phyloP scores from a whole-genome alignment of 1,140 invertebrate genomes.

The Watersipora subatra region DNA sequence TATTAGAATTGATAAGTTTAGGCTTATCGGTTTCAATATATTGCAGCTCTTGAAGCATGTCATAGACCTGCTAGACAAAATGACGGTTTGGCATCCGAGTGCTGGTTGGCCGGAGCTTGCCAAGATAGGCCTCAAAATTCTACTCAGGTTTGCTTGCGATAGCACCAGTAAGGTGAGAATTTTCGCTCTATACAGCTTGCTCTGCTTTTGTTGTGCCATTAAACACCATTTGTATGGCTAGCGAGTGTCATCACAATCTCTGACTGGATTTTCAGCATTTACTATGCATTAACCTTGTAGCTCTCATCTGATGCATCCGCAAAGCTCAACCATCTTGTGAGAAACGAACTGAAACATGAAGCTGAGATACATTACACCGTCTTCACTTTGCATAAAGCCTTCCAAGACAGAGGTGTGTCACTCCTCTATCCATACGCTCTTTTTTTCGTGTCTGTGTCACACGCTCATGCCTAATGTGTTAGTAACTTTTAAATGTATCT shows the following conservation, averaged over 20 bases:
- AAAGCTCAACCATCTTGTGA: conserved; percentile 48
- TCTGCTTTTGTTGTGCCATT: neutral
- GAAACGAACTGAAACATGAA: conserved; percentile 13
- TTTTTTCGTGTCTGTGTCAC: too few relatives aligned
- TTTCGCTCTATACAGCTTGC: neutral
- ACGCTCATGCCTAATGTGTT: too few relatives aligned
- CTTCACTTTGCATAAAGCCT: neutral
- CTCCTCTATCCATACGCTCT: too few relatives aligned
- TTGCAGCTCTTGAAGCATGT: neutral
- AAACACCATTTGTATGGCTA: neutral
- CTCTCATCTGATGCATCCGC: too few relatives aligned
- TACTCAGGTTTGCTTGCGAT: conserved; percentile 47
- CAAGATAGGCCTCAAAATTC: conserved; percentile 43
- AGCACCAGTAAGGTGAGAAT: conserved; percentile 41
- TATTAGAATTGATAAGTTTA: neutral
- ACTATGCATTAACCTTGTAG: too few relatives aligned
- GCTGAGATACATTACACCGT: neutral
- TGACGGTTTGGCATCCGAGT: conserved; percentile 43
- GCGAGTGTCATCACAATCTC: too few relatives aligned
- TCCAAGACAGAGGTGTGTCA: too few relatives aligned
- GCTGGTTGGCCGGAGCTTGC: conserved; percentile 49
- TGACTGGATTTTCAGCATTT: too few relatives aligned
- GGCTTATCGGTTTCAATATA: neutral
- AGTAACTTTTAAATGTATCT: too few relatives aligned
- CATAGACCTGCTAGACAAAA: conserved; percentile 28